Base-by-base conservation (phyloP, 1,140 invertebrate genomes). In the Holcopasites calliopsidis region DNA sequence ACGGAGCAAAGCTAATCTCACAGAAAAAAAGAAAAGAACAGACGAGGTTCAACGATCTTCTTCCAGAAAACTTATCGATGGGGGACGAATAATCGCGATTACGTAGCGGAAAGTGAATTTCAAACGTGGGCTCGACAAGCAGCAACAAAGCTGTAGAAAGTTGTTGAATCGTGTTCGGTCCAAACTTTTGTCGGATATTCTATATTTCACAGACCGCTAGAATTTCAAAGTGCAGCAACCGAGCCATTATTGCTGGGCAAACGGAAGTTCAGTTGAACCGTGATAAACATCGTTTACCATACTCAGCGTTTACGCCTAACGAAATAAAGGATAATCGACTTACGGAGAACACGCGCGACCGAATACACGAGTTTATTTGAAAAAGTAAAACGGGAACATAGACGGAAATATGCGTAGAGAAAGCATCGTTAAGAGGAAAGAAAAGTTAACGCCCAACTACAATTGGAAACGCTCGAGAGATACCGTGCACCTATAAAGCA, bases 101-200 rank as follows among this genome's bases (percentile, higher is more conserved):
- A n/a, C n/a, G n/a, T n/a, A n/a, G n/a, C n/a, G n/a, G n/a, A n/a
- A n/a, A n/a, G n/a, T 11, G 13, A 57, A 33, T 23, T 16, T 50
- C 40, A 21, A 58, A 69, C 52, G 33, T 8, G 7, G 4, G 52
- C 33, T 40, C n/a, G 33, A 11, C 38, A 7, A 16, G 35, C 44
- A 10, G 52, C 52, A 60, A 18, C 23, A 18, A 16, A 35, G 11
- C 65, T 28, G 28, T 8, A 55, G 57, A 61, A 82, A 79, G 80
- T 77, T 64, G 62, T 71, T n/a, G n/a, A n/a, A 69, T 82, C 80
- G 69, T 60, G 33, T 44, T 61, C 49, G 70, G 54, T 35, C 26
- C 28, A 69, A 83, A 82, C 68, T 82, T 75, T 78, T 50, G 55
- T 47, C 76, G 76, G 76, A 77, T 78, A 81, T 81, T 76, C 74